These are phyloP conservation scores for Diabrotica virgifera DNA, from an alignment of 1,140 invertebrate species.

Conservation along the genomic window DNA sequence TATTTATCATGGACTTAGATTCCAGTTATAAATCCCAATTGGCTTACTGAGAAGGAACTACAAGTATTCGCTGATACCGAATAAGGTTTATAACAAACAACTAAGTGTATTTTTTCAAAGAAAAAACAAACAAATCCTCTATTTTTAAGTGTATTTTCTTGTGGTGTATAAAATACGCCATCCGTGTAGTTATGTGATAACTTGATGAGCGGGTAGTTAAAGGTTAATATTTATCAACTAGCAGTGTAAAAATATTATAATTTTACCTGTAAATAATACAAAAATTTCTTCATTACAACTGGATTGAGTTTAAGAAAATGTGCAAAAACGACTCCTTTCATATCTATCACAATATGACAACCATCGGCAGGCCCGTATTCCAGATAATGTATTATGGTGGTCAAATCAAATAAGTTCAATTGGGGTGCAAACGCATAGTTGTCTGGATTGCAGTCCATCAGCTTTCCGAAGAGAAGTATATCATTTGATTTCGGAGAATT, in stretches of 20 bases:
- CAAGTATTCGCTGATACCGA: no score
- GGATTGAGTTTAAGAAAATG: slow-evolving; percentile 60
- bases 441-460: slow-evolving; percentile 56
- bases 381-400: slow-evolving; percentile 54
- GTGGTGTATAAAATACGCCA: no score
- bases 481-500: slow-evolving; percentile 56
- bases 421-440: slow-evolving; percentile 56
- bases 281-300: slow-evolving; percentile 59
- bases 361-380: slow-evolving; percentile 54
- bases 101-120: no score
- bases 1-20: no score
- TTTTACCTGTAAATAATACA: slow-evolving; percentile 62
- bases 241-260: background rate
- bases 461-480: slow-evolving; percentile 51
- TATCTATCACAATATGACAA: slow-evolving; percentile 59
- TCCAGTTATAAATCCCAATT: no score
- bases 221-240: no score
- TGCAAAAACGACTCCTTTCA: slow-evolving; percentile 54
- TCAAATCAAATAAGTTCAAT: slow-evolving; percentile 56
- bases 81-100: no score
- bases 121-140: no score
- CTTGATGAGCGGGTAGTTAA: no score
- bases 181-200: no score
- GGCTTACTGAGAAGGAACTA: no score
- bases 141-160: no score